phyloP scores from a whole-genome alignment of 2,797 vertebrate genomes.

The Clarias fuscus region DNA sequence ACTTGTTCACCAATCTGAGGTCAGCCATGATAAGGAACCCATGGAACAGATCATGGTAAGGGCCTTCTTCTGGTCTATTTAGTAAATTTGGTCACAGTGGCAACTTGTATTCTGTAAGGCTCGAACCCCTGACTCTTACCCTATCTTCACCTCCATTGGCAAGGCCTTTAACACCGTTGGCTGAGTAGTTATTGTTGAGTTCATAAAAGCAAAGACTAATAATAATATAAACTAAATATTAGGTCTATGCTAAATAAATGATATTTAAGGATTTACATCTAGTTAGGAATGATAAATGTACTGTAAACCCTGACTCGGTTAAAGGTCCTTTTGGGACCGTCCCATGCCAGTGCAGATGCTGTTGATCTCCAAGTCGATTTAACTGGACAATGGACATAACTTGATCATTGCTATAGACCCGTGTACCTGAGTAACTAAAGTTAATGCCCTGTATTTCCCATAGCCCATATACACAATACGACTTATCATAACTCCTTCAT shows the following conservation, averaged over 20 bases:
- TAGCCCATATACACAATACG: neutral
- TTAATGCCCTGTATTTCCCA: neutral
- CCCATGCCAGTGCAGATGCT: neutral
- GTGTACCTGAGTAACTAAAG: neutral
- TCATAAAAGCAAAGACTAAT: neutral
- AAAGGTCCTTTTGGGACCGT: neutral
- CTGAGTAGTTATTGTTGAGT: neutral
- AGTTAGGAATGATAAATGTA: neutral
- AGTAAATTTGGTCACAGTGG: too few relatives aligned
- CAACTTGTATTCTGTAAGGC: neutral
- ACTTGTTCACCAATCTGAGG: neutral
- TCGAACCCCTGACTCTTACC: neutral
- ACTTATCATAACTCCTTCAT: neutral
- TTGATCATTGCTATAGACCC: neutral
- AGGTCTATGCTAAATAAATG: too few relatives aligned
- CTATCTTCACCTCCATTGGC: neutral
- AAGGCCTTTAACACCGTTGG: neutral
- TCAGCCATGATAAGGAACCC: neutral
- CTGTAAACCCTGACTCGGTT: neutral
- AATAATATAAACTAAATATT: too few relatives aligned
- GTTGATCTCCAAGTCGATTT: neutral
- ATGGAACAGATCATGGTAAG: neutral
- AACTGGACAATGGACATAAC: neutral
- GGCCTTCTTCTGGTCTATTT: neutral
- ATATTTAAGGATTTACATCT: neutral